phyloP scores from a whole-genome alignment of 30 jellyfish, hydroid and myxozoan species.

The Cassiopea andromeda region DNA sequence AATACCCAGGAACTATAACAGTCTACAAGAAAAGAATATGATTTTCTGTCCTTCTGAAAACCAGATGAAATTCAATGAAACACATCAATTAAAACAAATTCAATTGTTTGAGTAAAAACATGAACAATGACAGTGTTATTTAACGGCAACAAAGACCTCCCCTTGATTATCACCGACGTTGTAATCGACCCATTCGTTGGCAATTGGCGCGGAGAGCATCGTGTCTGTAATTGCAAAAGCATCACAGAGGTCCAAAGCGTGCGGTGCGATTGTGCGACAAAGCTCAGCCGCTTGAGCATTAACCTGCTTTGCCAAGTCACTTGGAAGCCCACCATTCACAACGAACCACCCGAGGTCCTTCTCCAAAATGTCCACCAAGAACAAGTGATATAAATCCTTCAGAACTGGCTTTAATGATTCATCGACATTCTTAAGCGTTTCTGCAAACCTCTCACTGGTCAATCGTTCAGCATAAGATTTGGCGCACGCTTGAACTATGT shows the following conservation, averaged over 20 bases:
- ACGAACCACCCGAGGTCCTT: conserved; percentile 88
- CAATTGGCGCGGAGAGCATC: conserved; percentile 94
- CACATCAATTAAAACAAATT: background rate
- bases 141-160: conserved; percentile 44
- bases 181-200: conserved; percentile 89
- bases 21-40: no score
- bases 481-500: conserved; percentile 84
- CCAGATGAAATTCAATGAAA: background rate
- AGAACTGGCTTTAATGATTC: conserved; percentile 70
- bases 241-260: conserved; percentile 80
- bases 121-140: background rate
- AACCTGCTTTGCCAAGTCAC: conserved; percentile 51
- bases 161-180: conserved; percentile 92
- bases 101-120: background rate
- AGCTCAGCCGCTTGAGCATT: conserved; percentile 61
- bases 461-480: conserved; percentile 87
- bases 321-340: conserved; percentile 68
- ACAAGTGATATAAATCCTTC: conserved; percentile 63
- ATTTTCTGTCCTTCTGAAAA: no score
- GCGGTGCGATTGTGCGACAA: conserved; percentile 82
- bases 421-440: conserved; percentile 68
- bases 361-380: conserved; percentile 57
- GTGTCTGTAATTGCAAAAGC: conserved; percentile 86
- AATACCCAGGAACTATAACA: no score
- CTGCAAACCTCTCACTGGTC: conserved; percentile 74